phyloP scores from a whole-genome alignment of 2,113 vertebrate genomes.

The Catharus minimus region DNA sequence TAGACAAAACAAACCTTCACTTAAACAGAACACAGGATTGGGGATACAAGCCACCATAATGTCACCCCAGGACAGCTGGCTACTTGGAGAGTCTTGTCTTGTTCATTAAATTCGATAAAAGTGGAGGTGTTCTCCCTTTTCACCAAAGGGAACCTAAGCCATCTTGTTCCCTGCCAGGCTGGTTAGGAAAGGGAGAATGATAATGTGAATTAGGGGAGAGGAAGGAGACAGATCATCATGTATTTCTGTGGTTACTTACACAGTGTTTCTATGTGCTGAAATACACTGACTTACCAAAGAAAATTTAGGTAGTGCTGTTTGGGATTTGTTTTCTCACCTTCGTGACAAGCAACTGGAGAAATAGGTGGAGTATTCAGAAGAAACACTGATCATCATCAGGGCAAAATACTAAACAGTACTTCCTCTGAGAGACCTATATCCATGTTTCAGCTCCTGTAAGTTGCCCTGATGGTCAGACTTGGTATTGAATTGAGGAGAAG shows the following conservation, averaged over 20 bases:
- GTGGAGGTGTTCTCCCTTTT: background rate
- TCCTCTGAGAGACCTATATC: background rate
- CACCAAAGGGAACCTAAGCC: background rate
- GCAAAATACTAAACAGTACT: background rate
- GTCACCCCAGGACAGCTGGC: too few species aligned
- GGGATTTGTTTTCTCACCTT: background rate
- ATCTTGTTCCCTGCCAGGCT: background rate
- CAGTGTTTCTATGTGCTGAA: background rate
- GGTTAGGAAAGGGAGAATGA: background rate
- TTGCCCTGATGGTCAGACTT: background rate
- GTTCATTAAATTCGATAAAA: background rate
- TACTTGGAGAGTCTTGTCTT: fast-evolving
- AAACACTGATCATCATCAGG: background rate
- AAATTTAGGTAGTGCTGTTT: background rate
- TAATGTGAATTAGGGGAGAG: background rate
- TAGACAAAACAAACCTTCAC: too few species aligned
- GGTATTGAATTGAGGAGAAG: background rate
- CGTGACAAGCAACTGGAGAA: background rate
- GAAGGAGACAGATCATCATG: background rate
- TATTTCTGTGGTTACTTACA: background rate
- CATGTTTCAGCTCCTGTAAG: background rate
- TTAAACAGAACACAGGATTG: too few species aligned
- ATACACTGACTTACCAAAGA: background rate
- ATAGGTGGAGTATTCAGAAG: background rate
- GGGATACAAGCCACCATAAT: too few species aligned